These are phyloP conservation scores for Barnardius zonarius DNA, from an alignment of 2,113 vertebrate genomes.

Conservation along the genomic window DNA sequence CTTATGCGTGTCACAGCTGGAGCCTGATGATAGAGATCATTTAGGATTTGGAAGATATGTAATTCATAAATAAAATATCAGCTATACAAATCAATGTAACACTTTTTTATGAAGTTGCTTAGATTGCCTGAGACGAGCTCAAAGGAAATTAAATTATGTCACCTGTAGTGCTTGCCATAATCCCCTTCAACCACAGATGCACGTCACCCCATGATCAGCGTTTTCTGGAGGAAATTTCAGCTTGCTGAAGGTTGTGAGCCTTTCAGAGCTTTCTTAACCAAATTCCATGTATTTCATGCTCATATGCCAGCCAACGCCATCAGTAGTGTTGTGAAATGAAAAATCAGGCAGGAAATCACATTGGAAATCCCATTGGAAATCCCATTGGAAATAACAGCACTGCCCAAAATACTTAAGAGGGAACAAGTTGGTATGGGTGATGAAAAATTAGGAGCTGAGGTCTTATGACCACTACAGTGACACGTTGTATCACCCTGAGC, in stretches of 20 bases:
- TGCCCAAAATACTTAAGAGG: neutral
- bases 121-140: neutral
- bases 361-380: neutral
- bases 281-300: neutral
- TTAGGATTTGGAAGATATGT: neutral
- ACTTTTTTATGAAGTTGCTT: neutral
- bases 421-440: neutral
- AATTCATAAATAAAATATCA: neutral
- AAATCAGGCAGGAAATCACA: neutral
- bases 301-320: neutral
- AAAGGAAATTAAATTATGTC: neutral
- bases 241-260: neutral
- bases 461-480: neutral
- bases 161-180: neutral
- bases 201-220: neutral
- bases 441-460: neutral
- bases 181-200: neutral
- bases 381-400: neutral
- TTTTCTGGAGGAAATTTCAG: neutral
- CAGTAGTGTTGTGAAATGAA: neutral
- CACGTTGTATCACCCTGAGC: neutral
- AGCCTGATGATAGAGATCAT: neutral
- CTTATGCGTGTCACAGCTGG: neutral
- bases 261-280: neutral
- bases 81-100: neutral